These are phyloP conservation scores for Antitype chi DNA, from an alignment of 2,888 invertebrate species.

Conservation along the genomic window DNA sequence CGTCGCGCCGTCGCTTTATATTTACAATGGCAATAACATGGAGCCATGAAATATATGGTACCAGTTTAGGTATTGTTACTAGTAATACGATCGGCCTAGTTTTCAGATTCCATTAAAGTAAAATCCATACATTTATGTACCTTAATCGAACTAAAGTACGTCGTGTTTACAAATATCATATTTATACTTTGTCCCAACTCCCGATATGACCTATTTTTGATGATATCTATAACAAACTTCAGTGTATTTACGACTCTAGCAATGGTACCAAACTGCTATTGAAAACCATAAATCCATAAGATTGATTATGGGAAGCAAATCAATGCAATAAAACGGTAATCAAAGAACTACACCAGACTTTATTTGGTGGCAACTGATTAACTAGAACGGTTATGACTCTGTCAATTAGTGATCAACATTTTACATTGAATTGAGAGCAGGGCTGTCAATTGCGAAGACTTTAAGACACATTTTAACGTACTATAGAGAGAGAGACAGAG, in stretches of 20 bases:
- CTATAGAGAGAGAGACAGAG: no score
- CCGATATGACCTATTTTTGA: slow-evolving; percentile 3
- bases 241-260: background rate
- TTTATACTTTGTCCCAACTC: background rate
- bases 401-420: slow-evolving; percentile 58
- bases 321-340: slow-evolving; percentile 53
- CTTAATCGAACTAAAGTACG: background rate
- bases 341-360: slow-evolving; percentile 41
- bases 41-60: slow-evolving; percentile 63
- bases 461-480: background rate
- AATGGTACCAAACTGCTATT: slow-evolving; percentile 2
- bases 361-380: slow-evolving; percentile 54
- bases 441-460: slow-evolving; percentile 13
- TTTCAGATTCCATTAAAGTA: slow-evolving; percentile 28
- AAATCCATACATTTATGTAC: slow-evolving; percentile 4
- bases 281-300: slow-evolving; percentile 22
- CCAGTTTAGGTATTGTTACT: slow-evolving; percentile 47
- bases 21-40: slow-evolving; percentile 72
- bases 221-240: background rate
- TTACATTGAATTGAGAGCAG: slow-evolving; percentile 41
- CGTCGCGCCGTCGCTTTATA: slow-evolving; percentile 70
- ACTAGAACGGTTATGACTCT: slow-evolving; percentile 56
- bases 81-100: slow-evolving; percentile 46
- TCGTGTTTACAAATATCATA: background rate
- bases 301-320: slow-evolving; percentile 49